Percentiles rank a stretch among this genome's conserved stretches.
phyloP scores from a whole-genome alignment of 2,113 vertebrate genomes.

The Chloroceryle aenea region DNA sequence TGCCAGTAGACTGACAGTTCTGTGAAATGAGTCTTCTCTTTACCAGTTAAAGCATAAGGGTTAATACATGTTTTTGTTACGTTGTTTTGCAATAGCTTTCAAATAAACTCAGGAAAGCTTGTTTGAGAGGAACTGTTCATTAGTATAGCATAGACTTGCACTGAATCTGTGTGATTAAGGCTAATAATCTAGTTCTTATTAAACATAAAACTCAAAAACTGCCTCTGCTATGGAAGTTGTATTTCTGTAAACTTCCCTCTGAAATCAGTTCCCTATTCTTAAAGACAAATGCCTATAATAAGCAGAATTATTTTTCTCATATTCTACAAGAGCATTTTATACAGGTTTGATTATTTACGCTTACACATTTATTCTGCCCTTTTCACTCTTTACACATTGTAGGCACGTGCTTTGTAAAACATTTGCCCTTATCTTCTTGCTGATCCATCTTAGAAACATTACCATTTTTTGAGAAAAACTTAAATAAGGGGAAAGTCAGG shows the following conservation, averaged over 20 bases:
- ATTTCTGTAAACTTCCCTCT: neutral
- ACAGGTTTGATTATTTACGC: neutral
- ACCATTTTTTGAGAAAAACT: neutral
- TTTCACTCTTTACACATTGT: neutral
- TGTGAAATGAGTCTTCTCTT: neutral
- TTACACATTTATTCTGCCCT: neutral
- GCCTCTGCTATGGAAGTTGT: neutral
- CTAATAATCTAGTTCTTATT: neutral
- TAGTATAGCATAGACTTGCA: neutral
- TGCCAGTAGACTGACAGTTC: neutral
- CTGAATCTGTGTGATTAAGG: neutral
- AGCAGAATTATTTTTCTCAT: neutral
- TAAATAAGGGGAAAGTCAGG: neutral
- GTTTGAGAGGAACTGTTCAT: neutral
- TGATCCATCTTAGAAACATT: neutral
- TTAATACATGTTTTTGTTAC: fast-evolving
- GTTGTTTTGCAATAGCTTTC: neutral
- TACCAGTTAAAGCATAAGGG: neutral
- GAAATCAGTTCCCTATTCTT: neutral
- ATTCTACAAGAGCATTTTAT: neutral
- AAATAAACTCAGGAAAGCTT: neutral
- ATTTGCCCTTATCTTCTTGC: neutral
- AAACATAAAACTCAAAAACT: neutral
- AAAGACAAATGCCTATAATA: neutral
- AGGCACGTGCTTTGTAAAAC: fast-evolving